These are phyloP conservation scores for Centrocercus urophasianus DNA, from an alignment of 2,113 vertebrate species.

Conservation along the genomic window DNA sequence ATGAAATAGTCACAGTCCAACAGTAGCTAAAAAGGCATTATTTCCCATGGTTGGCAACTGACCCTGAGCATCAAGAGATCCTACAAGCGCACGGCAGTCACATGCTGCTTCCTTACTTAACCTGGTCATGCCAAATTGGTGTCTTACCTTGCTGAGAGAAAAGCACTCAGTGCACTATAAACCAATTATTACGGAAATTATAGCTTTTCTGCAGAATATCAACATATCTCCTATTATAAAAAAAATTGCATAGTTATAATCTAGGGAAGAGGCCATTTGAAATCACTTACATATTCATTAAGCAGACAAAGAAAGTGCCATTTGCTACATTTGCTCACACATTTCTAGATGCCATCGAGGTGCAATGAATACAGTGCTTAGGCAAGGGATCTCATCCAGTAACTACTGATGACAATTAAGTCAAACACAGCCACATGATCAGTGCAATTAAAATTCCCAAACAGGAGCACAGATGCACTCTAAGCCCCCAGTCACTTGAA, in stretches of 20 bases:
- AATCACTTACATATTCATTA: constrained; percentile 16
- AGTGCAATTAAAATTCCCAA: constrained; percentile 61
- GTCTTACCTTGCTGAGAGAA: background rate
- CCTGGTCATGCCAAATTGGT: background rate
- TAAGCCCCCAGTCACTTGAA: constrained; percentile 24
- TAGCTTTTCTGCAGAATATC: background rate
- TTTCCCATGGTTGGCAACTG: background rate
- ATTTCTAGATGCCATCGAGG: background rate
- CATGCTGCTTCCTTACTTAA: background rate
- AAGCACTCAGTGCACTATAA: background rate
- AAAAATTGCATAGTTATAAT: background rate
- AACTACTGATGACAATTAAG: constrained; percentile 42
- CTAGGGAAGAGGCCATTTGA: background rate
- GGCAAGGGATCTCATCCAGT: background rate
- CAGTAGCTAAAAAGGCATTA: background rate
- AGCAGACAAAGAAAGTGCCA: constrained; percentile 8
- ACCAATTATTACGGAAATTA: background rate
- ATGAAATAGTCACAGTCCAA: background rate
- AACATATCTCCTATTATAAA: background rate
- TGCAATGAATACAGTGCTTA: background rate
- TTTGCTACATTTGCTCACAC: background rate
- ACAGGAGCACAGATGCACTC: constrained; percentile 44
- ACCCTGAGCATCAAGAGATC: background rate
- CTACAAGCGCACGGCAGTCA: rapidly evolving
- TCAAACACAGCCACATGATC: constrained; percentile 39